Evolutionary conservation across 1,140 invertebrate genomes (phyloP), one percentile per base, ranked within the genome.

Genomic region (Trialeurodes vaporariorum): DNA sequence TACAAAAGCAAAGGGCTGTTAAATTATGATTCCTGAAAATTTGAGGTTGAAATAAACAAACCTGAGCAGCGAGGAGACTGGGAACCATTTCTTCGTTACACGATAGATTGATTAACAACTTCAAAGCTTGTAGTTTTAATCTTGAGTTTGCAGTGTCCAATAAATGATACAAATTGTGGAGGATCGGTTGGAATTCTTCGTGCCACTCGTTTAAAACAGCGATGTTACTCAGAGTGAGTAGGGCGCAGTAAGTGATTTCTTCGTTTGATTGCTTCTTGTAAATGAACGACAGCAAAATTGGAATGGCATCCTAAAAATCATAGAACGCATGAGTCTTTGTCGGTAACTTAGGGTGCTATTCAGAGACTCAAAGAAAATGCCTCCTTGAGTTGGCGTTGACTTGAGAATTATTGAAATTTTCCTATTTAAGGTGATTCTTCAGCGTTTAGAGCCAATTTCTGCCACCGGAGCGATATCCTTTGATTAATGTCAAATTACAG

Each of bases 51-150:
- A n/a, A n/a, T n/a, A 25, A 65, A 34, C 22, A 65, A 76, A 86
- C 85, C 81, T 86, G 83, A 65, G 84, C 84, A 69, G 84, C 84
- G 61, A 87, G 73, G 25, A 87, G 75, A 71, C 82, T 80, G 21
- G 84, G 84, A 22, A 87, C 80, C 78, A 86, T 82, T 65, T 84
- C 81, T 71, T 81, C 77, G 75, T 86, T 86, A 70, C 82, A 84
- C 2, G 85, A 84, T 2, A 87, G 75, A 75, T 87, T 87, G 60
- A 86, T 84, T n/a, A 87, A 77, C 26, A 87, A 75, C 72, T 84
- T 83, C 0, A 85, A 74, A 17, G 83, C 78, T 72, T 87, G 84
- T 17, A 86, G 73, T 70, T 81, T 77, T 27, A 81, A 71, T 59
- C 77, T 74, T 26, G 73, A 71, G 67, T 72, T 75, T 1, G 69